These are phyloP conservation scores for Capitella teleta DNA, from an alignment of 1,140 invertebrate species.

Conservation along the genomic window DNA sequence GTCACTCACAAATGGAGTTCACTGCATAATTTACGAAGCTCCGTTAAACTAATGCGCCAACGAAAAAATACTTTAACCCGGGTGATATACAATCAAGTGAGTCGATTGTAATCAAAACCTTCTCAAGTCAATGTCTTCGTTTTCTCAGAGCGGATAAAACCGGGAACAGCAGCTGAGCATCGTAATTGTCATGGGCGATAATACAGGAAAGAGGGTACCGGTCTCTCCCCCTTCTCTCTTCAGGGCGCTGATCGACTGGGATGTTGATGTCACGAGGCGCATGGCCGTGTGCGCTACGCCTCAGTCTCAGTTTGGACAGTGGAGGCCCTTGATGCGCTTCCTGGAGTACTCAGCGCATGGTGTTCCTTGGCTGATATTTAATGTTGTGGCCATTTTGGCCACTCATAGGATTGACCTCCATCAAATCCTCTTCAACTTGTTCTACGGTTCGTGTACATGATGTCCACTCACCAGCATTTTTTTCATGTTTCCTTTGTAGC, in stretches of 20 bases:
- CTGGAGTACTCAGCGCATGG: slow-evolving; percentile 78
- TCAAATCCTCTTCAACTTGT: slow-evolving; percentile 72
- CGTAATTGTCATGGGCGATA: slow-evolving; percentile 6
- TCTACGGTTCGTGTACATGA: slow-evolving; percentile 60
- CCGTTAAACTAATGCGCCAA: too few species aligned
- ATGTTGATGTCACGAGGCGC: slow-evolving; percentile 2
- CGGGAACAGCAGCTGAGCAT: too few species aligned
- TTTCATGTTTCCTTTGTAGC: slow-evolving; percentile 51
- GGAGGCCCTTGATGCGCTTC: slow-evolving; percentile 38
- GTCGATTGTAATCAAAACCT: too few species aligned
- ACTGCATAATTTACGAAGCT: too few species aligned
- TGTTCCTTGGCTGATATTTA: slow-evolving; percentile 66
- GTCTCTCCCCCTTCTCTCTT: too few species aligned
- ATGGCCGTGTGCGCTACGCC: slow-evolving; percentile 27
- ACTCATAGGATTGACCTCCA: slow-evolving; percentile 53
- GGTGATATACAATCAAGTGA: too few species aligned
- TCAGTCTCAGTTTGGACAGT: slow-evolving; percentile 18
- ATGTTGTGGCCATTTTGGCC: slow-evolving; percentile 63
- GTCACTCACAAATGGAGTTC: too few species aligned
- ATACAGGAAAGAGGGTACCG: background rate
- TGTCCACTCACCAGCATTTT: too few species aligned
- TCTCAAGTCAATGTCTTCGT: too few species aligned
- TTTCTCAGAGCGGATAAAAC: background rate
- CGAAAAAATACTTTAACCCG: too few species aligned
- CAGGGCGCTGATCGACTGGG: too few species aligned